A percentile compares a stretch with the other conserved stretches of the same genome.
Evolutionary conservation across 2,113 vertebrate species (phyloP).

Genomic region (Isurus oxyrinchus): DNA sequence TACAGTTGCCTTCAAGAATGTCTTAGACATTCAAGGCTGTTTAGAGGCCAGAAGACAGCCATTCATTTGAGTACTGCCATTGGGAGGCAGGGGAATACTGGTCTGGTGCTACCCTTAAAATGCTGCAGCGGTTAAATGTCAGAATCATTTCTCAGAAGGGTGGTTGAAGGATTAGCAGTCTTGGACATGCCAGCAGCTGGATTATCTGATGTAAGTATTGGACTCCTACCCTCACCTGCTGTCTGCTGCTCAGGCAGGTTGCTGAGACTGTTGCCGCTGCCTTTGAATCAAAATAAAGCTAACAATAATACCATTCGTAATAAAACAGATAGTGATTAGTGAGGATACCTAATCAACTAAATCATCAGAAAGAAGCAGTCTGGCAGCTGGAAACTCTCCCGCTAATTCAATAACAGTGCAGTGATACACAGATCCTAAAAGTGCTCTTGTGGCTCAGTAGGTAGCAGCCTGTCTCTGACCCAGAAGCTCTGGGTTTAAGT

Average conservation of each 20-base stretch:
- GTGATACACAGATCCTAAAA: background rate
- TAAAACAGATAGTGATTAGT: background rate
- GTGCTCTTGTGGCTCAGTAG: background rate
- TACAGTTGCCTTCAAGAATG: background rate
- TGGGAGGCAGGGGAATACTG: background rate
- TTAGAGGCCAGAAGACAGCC: background rate
- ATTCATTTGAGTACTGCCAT: background rate
- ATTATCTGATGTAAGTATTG: background rate
- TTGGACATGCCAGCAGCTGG: background rate
- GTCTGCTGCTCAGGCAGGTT: background rate
- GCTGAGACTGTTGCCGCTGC: background rate
- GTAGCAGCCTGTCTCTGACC: too few species aligned
- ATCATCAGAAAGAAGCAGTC: background rate
- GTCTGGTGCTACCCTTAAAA: background rate
- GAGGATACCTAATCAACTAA: background rate
- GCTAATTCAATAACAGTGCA: background rate
- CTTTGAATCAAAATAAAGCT: background rate
- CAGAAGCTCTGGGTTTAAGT: too few species aligned
- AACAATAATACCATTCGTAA: background rate
- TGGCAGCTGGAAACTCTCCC: background rate
- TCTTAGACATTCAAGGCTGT: background rate
- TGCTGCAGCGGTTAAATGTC: background rate
- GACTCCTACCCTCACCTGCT: background rate
- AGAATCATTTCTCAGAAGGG: background rate
- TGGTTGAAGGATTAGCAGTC: background rate